A percentile compares a stretch with the other conserved stretches of the same genome.
phyloP scores from a whole-genome alignment of 2,113 vertebrate species.

The Suncus etruscus region DNA sequence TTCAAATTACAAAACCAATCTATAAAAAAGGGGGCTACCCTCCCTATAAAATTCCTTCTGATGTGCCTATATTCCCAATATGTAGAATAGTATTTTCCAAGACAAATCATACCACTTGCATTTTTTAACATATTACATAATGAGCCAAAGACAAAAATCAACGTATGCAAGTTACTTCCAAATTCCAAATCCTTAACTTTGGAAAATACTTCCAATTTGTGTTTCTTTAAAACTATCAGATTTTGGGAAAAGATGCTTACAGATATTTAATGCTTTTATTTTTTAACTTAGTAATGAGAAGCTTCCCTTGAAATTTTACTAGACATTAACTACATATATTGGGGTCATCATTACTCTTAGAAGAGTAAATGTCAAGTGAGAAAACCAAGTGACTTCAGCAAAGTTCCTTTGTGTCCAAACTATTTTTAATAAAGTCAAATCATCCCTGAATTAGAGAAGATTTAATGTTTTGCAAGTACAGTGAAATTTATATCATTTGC shows the following conservation, averaged over 20 bases:
- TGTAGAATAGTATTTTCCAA: conserved; percentile 18
- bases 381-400: conserved; percentile 71
- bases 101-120: conserved; percentile 37
- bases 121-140: conserved; percentile 51
- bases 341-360: conserved; percentile 73
- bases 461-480: conserved; percentile 78
- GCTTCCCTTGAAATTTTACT: conserved; percentile 78
- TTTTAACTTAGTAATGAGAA: conserved; percentile 70
- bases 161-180: conserved; percentile 36
- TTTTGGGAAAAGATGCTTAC: conserved; percentile 63
- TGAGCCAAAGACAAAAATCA: conserved; percentile 54
- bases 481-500: conserved; percentile 77
- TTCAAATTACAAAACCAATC: conserved; percentile 62
- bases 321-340: conserved; percentile 78
- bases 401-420: conserved; percentile 77
- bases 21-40: background rate
- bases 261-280: conserved; percentile 81
- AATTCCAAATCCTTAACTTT: conserved; percentile 67
- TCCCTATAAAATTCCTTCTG: conserved; percentile 29
- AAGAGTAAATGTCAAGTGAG: conserved; percentile 78
- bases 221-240: conserved; percentile 25
- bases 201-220: conserved; percentile 74
- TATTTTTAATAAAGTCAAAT: conserved; percentile 66
- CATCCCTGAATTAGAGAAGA: conserved; percentile 22
- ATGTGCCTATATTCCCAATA: background rate